phyloP scores from a whole-genome alignment of 2,888 invertebrate genomes.

The Caenorhabditis afra region DNA sequence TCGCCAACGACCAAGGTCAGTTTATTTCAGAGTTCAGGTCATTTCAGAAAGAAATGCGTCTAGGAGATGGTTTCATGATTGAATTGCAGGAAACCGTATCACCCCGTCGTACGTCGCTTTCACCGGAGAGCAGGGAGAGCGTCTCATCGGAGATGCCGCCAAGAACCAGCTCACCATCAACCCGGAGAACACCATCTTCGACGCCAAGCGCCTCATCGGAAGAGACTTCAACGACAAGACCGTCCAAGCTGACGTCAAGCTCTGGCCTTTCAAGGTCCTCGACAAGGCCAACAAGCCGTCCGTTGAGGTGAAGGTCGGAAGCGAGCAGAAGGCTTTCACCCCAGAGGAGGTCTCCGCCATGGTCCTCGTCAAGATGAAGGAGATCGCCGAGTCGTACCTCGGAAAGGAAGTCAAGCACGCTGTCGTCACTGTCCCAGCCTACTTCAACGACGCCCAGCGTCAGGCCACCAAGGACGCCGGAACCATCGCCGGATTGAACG shows the following conservation, averaged over 20 bases:
- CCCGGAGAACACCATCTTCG: constrained; percentile 98
- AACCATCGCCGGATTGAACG: constrained; percentile 88
- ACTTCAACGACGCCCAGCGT: constrained; percentile 99
- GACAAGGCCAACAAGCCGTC: constrained; percentile 95
- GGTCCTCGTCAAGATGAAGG: constrained; percentile 84
- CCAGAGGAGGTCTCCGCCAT: constrained; percentile 99
- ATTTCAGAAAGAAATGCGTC: no score
- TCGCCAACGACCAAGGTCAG: constrained; percentile 81
- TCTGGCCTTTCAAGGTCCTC: constrained; percentile 94
- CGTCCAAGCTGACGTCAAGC: constrained; percentile 95
- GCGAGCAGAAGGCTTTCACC: constrained; percentile 90
- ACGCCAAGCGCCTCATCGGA: constrained; percentile 97
- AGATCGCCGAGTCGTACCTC: constrained; percentile 80
- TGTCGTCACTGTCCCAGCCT: constrained; percentile 96
- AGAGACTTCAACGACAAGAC: constrained; percentile 93
- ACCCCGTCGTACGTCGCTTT: constrained; percentile 80
- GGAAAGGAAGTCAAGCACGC: constrained; percentile 89
- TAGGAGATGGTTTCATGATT: not conserved
- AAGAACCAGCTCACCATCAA: constrained; percentile 99
- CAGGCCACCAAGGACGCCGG: constrained; percentile 91
- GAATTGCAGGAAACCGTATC: constrained; percentile 74
- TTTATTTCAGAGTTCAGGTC: constrained; percentile 1
- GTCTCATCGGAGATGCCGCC: constrained; percentile 92
- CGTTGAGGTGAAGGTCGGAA: constrained; percentile 89
- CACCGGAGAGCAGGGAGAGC: constrained; percentile 78